Base-by-base conservation (phyloP, 2,888 invertebrate species). In the Drosophila eohydei region DNA sequence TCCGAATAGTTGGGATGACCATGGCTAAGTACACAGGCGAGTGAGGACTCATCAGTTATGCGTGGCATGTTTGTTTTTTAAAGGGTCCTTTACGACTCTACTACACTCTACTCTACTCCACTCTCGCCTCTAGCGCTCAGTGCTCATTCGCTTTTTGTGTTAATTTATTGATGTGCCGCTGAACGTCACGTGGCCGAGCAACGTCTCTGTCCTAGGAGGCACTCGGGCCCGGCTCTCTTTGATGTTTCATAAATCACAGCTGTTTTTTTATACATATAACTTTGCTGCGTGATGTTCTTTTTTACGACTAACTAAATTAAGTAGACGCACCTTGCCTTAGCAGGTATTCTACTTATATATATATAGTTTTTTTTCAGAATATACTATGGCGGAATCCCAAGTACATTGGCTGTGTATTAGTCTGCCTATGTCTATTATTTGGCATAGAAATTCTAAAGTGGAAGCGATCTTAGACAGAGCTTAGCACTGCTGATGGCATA, bases 121-220 rank as follows among this genome's bases (percentile, higher is more conserved):
- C 52, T 30, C 52, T 8, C 57, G 30, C 44, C 50, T 50, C 21
- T 1, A 21, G 40, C 30, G 12, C 11, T 48, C 46, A 40, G 14
- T 51, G 54, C 36, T 54, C 62, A 65, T 60, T 68, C 61, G 56
- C 54, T 63, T 83, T 77, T 36, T 52, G 67, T 71, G 78, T 75
- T 80, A 71, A 82, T 75, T 88, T 88, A 87, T 83, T 87, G 84
- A 81, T 77, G 76, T 74, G 62, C 71, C 73, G 83, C 68, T 78
- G 62, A 77, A 66, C 62, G 70, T 72, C 78, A 61, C 78, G 71
- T 79, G 63, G 67, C 57, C 51, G 41, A 16, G 3, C 12, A 57
- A 55, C 38, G 28, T 58, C 48, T 67, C 16, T 21, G 28, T 58
- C 40, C 56, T 41, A 48, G 41, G 11, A 28, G 46, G 9, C 28